These are phyloP conservation scores for Erebia ligea DNA, from an alignment of 2,888 invertebrate genomes.

Conservation along the genomic window DNA sequence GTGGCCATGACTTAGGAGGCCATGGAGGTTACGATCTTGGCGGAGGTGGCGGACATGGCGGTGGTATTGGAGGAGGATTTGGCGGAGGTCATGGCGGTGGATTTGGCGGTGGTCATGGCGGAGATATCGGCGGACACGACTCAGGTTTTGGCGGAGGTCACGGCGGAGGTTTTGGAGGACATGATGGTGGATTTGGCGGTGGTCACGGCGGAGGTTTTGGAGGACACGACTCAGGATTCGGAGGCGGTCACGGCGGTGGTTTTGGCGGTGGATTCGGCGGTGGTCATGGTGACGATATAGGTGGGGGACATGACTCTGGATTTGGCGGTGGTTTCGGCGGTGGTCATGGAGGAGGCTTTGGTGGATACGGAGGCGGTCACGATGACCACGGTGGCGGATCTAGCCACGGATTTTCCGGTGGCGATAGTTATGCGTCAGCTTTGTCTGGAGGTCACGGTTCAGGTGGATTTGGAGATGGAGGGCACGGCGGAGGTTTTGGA, in stretches of 20 bases:
- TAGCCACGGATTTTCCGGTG: slow-evolving; percentile 36
- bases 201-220: slow-evolving; percentile 39
- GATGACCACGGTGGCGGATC: slow-evolving; percentile 48
- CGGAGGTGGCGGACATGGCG: slow-evolving; percentile 45
- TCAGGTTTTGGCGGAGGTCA: slow-evolving; percentile 35
- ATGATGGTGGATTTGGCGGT: slow-evolving; percentile 38
- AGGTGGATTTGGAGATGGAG: slow-evolving; percentile 34
- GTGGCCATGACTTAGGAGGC: slow-evolving; percentile 43
- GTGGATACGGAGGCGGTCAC: slow-evolving; percentile 40
- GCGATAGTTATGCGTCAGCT: slow-evolving; percentile 34
- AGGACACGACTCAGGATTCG: slow-evolving; percentile 30
- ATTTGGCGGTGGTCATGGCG: slow-evolving; percentile 41
- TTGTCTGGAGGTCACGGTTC: slow-evolving; percentile 37
- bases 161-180: too few relatives aligned
- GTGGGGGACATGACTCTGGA: slow-evolving; percentile 48
- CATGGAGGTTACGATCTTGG: slow-evolving; percentile 43
- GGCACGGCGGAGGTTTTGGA: slow-evolving; percentile 19
- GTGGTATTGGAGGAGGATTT: slow-evolving; percentile 44
- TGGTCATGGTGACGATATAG: slow-evolving; percentile 39
- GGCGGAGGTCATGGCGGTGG: slow-evolving; percentile 47
- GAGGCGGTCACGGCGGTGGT: slow-evolving; percentile 31
- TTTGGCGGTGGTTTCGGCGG: slow-evolving; percentile 48
- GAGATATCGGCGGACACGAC: slow-evolving; percentile 36
- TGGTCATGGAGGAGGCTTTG: slow-evolving; percentile 48
- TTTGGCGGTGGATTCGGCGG: slow-evolving; percentile 38